Evolutionary conservation across 2,113 vertebrate species (phyloP).

Genomic region (Vidua chalybeata): DNA sequence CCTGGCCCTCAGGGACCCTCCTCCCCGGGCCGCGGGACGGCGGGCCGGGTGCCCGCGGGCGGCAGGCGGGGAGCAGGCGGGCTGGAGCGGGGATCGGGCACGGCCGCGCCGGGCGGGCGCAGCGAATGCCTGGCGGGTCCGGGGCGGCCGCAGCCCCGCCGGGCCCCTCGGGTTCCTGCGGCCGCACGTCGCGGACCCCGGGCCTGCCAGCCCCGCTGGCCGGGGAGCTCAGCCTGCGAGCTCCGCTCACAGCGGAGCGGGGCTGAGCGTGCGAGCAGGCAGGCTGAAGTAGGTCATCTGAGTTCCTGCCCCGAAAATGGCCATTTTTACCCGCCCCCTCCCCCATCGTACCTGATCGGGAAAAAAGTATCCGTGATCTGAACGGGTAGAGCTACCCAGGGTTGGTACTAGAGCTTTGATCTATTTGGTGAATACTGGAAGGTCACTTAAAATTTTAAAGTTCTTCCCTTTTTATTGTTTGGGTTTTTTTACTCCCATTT

Average conservation of each 20-base stretch:
- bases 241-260: neutral
- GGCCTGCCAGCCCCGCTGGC: neutral
- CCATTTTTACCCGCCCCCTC: neutral
- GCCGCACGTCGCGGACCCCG: too few relatives aligned
- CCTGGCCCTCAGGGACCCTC: neutral
- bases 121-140: neutral
- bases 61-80: neutral
- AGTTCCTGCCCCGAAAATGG: neutral
- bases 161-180: neutral
- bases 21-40: neutral
- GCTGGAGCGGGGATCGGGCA: neutral
- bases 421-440: neutral
- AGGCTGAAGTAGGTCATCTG: neutral
- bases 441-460: rapidly evolving
- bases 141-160: neutral
- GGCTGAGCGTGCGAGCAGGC: neutral
- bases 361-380: neutral
- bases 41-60: neutral
- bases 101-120: neutral
- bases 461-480: neutral
- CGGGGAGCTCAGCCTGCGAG: neutral
- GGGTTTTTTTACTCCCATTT: rapidly evolving
- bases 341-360: rapidly evolving
- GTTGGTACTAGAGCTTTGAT: neutral
- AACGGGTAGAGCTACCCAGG: neutral